Percentiles rank a stretch among this genome's conserved stretches.
Evolutionary conservation across 2,888 invertebrate species (phyloP).

Genomic region (Cephus pulcher): DNA sequence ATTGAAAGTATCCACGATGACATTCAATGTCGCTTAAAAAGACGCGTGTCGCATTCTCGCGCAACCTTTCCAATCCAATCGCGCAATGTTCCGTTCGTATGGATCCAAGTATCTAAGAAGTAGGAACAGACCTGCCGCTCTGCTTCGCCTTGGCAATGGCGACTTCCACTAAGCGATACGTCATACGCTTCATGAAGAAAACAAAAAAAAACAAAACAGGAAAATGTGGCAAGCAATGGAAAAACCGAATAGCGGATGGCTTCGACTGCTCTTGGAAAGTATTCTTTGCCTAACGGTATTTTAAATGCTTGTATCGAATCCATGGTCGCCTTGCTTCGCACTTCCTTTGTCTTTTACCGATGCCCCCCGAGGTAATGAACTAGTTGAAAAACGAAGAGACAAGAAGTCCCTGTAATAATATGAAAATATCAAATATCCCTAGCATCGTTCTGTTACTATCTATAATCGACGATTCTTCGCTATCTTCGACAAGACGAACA

Average conservation of each 20-base stretch:
- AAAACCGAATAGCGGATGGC: background rate
- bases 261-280: constrained; percentile 12
- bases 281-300: constrained; percentile 48
- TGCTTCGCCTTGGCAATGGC: background rate
- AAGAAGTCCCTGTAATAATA: constrained; percentile 4
- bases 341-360: constrained; percentile 23
- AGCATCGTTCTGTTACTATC: background rate
- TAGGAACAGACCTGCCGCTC: background rate
- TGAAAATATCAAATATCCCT: background rate
- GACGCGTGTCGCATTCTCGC: background rate
- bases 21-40: background rate
- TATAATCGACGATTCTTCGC: background rate
- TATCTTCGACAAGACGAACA: background rate
- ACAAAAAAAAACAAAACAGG: too few relatives aligned
- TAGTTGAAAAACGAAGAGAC: constrained; percentile 18
- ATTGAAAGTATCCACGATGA: background rate
- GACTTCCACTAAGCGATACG: background rate
- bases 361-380: constrained; percentile 5
- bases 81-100: background rate
- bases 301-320: constrained; percentile 45
- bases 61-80: background rate
- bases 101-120: background rate
- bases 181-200: background rate
- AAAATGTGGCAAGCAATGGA: background rate
- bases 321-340: constrained; percentile 28